These are phyloP conservation scores for Cyprinodon brontotheroides DNA, from an alignment of 2,113 vertebrate species.

Conservation along the genomic window DNA sequence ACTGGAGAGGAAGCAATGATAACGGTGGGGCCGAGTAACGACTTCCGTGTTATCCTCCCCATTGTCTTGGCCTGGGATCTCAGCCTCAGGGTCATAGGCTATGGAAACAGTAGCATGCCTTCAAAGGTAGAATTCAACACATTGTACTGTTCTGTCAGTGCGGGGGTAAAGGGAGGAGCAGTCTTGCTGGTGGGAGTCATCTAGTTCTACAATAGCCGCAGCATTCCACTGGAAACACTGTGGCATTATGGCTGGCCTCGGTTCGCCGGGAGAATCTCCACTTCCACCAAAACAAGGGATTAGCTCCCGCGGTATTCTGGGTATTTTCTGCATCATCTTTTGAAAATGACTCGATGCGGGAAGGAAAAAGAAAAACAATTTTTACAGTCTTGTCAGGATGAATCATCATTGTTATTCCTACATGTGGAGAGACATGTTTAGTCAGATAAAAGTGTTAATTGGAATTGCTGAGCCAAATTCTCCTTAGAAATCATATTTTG, in stretches of 20 bases:
- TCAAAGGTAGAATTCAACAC: conserved; percentile 57
- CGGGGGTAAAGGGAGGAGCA: conserved; percentile 10
- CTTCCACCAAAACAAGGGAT: conserved; percentile 56
- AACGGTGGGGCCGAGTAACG: conserved; percentile 37
- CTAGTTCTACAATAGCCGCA: conserved; percentile 54
- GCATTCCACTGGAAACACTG: conserved; percentile 74
- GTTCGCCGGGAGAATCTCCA: conserved; percentile 23
- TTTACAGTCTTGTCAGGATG: conserved; percentile 6
- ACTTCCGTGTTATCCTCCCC: conserved; percentile 64
- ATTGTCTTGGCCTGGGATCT: conserved; percentile 44
- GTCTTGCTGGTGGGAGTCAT: conserved; percentile 61
- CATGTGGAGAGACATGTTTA: not conserved
- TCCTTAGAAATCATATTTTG: not conserved
- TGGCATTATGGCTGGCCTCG: conserved; percentile 47
- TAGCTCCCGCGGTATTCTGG: conserved; percentile 44
- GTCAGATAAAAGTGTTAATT: not conserved
- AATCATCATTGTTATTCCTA: not conserved
- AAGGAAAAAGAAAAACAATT: not conserved
- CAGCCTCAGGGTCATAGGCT: conserved; percentile 66
- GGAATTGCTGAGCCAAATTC: not conserved
- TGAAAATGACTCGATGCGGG: conserved; percentile 12
- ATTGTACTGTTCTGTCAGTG: conserved; percentile 57
- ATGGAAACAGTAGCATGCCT: conserved; percentile 62
- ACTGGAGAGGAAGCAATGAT: not conserved
- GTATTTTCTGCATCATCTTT: conserved; percentile 36